phyloP scores from a whole-genome alignment of 2,888 invertebrate genomes.

The Cancer borealis region DNA sequence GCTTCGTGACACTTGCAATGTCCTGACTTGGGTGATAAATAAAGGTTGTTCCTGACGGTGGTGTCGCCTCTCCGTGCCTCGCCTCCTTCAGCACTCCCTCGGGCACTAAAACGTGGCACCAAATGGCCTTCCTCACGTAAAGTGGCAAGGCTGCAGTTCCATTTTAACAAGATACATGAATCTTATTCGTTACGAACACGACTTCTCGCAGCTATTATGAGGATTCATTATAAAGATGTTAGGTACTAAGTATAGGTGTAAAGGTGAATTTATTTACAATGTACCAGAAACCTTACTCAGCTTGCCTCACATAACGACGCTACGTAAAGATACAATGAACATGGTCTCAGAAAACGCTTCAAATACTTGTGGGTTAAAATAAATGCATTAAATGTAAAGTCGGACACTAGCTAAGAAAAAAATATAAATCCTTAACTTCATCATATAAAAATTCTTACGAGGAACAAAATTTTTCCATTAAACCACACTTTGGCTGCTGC shows the following conservation, averaged over 20 bases:
- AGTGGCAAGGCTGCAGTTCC: background rate
- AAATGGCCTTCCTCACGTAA: background rate
- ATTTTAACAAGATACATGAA: slow-evolving; percentile 7
- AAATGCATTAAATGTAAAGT: background rate
- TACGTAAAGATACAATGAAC: background rate
- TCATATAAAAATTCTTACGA: background rate
- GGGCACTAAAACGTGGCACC: background rate
- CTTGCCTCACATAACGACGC: background rate
- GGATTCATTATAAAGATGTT: background rate
- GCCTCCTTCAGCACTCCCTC: slow-evolving; percentile 1
- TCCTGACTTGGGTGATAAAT: background rate
- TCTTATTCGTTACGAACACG: background rate
- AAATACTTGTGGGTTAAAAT: background rate
- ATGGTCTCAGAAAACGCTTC: background rate
- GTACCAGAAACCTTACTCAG: slow-evolving; percentile 8
- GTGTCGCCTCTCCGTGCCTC: background rate
- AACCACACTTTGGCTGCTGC: background rate
- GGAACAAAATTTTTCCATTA: background rate
- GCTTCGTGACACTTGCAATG: background rate
- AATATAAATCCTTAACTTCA: background rate
- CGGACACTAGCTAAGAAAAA: background rate
- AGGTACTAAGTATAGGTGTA: background rate
- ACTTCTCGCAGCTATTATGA: slow-evolving; percentile 11
- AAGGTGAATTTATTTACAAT: background rate
- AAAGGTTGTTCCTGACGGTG: background rate